Evolutionary conservation across 2,797 vertebrate genomes (phyloP).

Genomic region (Pagetopsis macropterus): DNA sequence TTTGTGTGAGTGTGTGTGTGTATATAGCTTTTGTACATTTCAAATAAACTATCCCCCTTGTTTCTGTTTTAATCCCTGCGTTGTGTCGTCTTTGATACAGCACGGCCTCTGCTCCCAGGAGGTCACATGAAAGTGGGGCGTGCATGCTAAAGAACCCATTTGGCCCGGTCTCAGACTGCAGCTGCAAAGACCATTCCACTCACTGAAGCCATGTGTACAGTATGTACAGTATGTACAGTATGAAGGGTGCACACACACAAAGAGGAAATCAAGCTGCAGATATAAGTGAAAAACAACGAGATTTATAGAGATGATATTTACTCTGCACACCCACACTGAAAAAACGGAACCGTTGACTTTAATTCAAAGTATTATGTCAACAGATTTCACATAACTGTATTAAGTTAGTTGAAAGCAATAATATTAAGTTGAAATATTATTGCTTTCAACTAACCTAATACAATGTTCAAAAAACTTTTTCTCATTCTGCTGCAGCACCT

Average conservation of each 20-base stretch:
- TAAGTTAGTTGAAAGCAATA: no score
- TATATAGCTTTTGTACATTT: conserved; percentile 98
- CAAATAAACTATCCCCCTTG: conserved; percentile 87
- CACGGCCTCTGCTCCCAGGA: conserved; percentile 29
- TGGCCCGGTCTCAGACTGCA: conserved; percentile 22
- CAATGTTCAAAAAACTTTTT: no score
- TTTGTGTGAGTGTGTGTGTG: conserved; percentile 75
- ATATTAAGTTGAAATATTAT: no score
- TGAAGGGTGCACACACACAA: neutral
- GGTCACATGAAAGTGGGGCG: conserved; percentile 51
- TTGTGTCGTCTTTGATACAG: conserved; percentile 69
- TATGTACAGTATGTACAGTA: neutral
- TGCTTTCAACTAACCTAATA: no score
- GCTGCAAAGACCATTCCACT: conserved; percentile 1
- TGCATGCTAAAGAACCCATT: conserved; percentile 18
- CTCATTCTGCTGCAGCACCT: no score
- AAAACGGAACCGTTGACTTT: no score
- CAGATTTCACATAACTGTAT: no score
- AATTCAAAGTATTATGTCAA: no score
- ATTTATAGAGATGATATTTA: neutral
- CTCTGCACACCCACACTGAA: neutral
- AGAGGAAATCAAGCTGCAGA: neutral
- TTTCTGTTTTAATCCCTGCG: conserved; percentile 67
- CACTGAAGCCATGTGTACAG: neutral
- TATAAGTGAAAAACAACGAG: neutral